Evolutionary conservation across 2,888 invertebrate species (phyloP), one percentile per base, ranked within the genome.

Genomic region (Hypomecis atomaria): DNA sequence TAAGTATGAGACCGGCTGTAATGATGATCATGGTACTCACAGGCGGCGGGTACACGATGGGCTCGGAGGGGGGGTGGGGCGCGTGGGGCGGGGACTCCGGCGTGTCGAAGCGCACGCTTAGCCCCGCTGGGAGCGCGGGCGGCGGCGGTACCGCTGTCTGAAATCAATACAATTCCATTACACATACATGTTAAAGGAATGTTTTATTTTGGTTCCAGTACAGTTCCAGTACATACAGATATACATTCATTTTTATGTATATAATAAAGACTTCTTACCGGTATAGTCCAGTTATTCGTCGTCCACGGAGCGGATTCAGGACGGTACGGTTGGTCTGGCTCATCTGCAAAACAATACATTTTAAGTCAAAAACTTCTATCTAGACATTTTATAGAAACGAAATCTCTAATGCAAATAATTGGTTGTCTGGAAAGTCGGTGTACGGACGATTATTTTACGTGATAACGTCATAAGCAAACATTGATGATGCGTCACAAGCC

Each of bases 31-130:
- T 9, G n/a, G 7, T 9, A 62, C 54, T 45, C 42, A 71, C 65
- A 59, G 66, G 65, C n/a, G 62, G 56, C 0, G 68, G 62, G 6
- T 62, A 62, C 1, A 50, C 55, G 44, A 61, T 43, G 57, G 59
- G 62, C 56, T 53, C 64, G 49, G 59, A 68, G 23, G 61, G 34
- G 65, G 69, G 6, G 37, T 11, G 74, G 5, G 83, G 81, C 48
- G 74, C 78, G 54, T 84, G 87, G 55, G 89, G 88, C 55, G 93
- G 94, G 0, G 93, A 93, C 69, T 90, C 94, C 33, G 91, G 93
- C 42, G 91, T 87, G 67, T 93, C 90, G 71, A 85, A 83, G 55
- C 85, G 73, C 5, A 82, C 75, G 2, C 64, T 62, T 57, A 72
- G 66, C 56, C 67, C 62, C 13, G 69, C 73, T 40, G 68, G 71